phyloP scores from a whole-genome alignment of 2,113 vertebrate genomes.

The Labeo rohita region DNA sequence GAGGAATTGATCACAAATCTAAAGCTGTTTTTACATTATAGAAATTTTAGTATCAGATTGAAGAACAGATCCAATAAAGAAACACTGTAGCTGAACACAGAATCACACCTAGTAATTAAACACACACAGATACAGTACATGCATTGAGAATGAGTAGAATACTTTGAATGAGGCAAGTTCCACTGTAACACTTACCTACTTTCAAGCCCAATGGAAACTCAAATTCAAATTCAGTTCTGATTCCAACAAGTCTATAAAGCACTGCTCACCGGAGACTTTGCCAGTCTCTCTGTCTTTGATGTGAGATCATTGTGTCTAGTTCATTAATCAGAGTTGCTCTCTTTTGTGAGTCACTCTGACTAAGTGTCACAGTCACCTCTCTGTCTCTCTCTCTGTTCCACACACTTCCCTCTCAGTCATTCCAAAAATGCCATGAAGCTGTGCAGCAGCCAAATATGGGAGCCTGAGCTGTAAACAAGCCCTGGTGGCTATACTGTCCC shows the following conservation, averaged over 20 bases:
- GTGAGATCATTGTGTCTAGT: slow-evolving; percentile 27
- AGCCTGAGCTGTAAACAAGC: slow-evolving; percentile 69
- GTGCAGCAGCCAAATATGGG: slow-evolving; percentile 78
- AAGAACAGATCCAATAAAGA: neutral
- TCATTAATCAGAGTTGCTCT: slow-evolving; percentile 33
- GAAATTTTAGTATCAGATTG: neutral
- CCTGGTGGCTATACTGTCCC: slow-evolving; percentile 53
- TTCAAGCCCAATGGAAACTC: slow-evolving; percentile 13
- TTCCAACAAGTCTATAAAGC: neutral
- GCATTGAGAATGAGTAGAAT: neutral
- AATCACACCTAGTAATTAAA: neutral
- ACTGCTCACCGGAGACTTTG: slow-evolving; percentile 41
- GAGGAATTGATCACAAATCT: neutral
- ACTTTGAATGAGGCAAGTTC: slow-evolving; percentile 17
- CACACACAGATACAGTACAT: slow-evolving; percentile 11
- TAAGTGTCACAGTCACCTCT: slow-evolving; percentile 51
- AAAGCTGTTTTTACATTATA: neutral
- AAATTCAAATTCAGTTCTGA: neutral
- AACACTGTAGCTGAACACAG: neutral
- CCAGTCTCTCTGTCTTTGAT: slow-evolving; percentile 2
- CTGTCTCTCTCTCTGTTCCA: slow-evolving; percentile 52
- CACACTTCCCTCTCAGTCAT: slow-evolving; percentile 67
- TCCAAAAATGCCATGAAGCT: slow-evolving; percentile 74
- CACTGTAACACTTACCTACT: slow-evolving; percentile 1
- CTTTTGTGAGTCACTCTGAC: slow-evolving; percentile 24